These are phyloP conservation scores for Drosophila miranda DNA, from an alignment of 1,140 invertebrate genomes.

Conservation along the genomic window DNA sequence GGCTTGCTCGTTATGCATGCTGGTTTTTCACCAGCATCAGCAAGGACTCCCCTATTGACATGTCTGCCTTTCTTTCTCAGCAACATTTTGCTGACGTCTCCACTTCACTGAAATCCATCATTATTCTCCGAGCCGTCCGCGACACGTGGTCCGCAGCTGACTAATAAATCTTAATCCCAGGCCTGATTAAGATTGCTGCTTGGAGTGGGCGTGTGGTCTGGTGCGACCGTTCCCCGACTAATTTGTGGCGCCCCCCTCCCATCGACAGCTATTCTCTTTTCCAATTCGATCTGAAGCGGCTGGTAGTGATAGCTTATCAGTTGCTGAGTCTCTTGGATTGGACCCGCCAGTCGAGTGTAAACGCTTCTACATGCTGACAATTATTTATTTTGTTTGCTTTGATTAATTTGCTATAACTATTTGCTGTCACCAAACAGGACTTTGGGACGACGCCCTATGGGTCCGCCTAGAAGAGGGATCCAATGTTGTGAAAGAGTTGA, in stretches of 20 bases:
- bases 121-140: constrained; percentile 64
- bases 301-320: constrained; percentile 55
- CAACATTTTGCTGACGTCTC: constrained; percentile 73
- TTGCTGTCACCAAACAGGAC: background rate
- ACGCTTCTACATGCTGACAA: constrained; percentile 63
- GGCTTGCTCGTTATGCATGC: constrained; percentile 44
- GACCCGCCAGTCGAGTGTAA: constrained; percentile 26
- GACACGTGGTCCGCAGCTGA: constrained; percentile 69
- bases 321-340: constrained; percentile 51
- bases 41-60: constrained; percentile 7
- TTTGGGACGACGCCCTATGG: background rate
- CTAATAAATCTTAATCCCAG: constrained; percentile 80
- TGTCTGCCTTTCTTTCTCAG: constrained; percentile 7
- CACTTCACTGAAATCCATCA: constrained; percentile 65
- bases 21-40: constrained; percentile 38
- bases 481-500: constrained; percentile 30
- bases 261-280: background rate
- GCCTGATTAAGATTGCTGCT: constrained; percentile 7
- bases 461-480: constrained; percentile 34
- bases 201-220: constrained; percentile 22
- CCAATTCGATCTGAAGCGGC: constrained; percentile 17
- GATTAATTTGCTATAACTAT: constrained; percentile 46
- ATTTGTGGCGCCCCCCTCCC: constrained; percentile 17
- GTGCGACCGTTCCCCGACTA: constrained; percentile 7
- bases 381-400: constrained; percentile 48